These are phyloP conservation scores for Trissolcus basalis DNA, from an alignment of 1,140 invertebrate genomes.

Conservation along the genomic window DNA sequence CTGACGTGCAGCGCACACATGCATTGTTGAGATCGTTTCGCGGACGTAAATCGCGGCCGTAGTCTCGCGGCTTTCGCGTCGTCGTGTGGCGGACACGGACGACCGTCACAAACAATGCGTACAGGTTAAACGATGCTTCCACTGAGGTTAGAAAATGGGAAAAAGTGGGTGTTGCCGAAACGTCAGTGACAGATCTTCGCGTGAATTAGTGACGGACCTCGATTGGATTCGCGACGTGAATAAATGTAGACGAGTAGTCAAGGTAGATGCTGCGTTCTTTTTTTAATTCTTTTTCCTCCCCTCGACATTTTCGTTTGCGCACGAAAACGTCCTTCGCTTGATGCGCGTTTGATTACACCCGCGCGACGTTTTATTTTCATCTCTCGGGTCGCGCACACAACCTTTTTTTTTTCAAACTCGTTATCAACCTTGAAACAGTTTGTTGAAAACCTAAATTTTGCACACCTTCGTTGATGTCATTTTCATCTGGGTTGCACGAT, in stretches of 20 bases:
- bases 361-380: too few species aligned
- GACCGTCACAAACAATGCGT: not conserved
- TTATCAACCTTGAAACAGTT: too few species aligned
- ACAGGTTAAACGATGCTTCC: constrained; percentile 21
- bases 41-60: not conserved
- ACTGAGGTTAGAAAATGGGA: constrained; percentile 45
- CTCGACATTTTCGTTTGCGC: not conserved
- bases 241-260: constrained; percentile 18
- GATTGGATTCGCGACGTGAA: constrained; percentile 11
- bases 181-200: constrained; percentile 26
- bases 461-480: too few species aligned
- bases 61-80: constrained; percentile 7
- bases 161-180: constrained; percentile 52
- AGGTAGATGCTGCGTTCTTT: constrained; percentile 6
- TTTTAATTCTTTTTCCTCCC: not conserved
- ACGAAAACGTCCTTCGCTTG: not conserved
- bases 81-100: not conserved
- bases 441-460: too few species aligned
- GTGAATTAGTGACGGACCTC: constrained; percentile 26
- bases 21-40: not conserved
- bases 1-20: constrained; percentile 12
- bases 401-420: too few species aligned
- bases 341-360: constrained; percentile 1
- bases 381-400: too few species aligned
- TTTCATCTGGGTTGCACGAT: too few species aligned